Conservation (phyloP, 2,113 vertebrate genomes). For the Turdus rufiventris region DNA sequence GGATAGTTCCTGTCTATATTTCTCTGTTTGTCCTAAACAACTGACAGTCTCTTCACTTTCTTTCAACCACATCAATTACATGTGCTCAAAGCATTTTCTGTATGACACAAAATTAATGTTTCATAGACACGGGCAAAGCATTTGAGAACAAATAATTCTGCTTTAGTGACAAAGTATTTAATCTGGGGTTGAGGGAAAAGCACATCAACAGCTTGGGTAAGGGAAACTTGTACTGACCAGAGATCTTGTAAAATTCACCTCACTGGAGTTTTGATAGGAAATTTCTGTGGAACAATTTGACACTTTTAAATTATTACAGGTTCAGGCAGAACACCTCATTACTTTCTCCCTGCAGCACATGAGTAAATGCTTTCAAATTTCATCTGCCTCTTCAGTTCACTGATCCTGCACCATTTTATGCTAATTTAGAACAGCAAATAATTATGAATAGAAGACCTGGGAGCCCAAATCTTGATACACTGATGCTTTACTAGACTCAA, state of each 20-base stretch:
- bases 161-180: not conserved
- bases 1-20: not conserved
- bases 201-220: not conserved
- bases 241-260: not conserved
- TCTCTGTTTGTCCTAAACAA: not conserved
- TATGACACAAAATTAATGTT: not conserved
- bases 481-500: not conserved
- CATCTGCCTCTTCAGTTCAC: not conserved
- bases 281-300: not conserved
- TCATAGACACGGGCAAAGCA: not conserved
- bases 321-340: not conserved
- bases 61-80: not conserved
- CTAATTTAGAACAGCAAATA: not conserved
- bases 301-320: not conserved
- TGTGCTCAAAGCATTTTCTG: not conserved
- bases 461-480: not conserved
- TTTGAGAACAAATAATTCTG: not conserved
- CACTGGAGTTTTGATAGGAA: not conserved
- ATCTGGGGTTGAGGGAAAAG: not conserved
- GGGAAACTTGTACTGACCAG: not conserved
- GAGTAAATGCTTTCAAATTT: conserved; percentile 2
- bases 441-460: not conserved
- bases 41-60: not conserved
- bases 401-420: not conserved
- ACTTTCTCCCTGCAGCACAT: not conserved